Evolutionary conservation across 2,888 invertebrate genomes (phyloP), one percentile per base, ranked within the genome.

Genomic region (Flexamia atlantica): DNA sequence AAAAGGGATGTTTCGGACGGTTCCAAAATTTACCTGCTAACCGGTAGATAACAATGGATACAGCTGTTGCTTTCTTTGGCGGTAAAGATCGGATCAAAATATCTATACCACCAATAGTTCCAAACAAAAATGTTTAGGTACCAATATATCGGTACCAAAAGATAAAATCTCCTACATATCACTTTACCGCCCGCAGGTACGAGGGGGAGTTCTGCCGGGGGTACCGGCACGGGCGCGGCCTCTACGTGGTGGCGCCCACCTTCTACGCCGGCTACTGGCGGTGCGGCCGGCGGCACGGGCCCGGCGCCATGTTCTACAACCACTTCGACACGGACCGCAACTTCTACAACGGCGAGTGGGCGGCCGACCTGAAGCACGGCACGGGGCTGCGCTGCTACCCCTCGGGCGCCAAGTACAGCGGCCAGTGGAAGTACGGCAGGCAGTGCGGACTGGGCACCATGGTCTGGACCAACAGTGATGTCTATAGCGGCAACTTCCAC

Each of bases 381-480:
- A 28, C 50, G 4, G 84, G 84, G 10, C 23, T 53, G 0, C 53
- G 84, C n/a, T 14, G 60, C 42, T 84, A 84, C 32, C 40, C 40
- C 7, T 82, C 82, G 14, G 82, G 84, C 40, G 84, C 82, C 12
- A 74, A 25, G 53, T 84, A 76, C 64, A 36, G 68, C 32, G 84
- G 84, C 57, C 76, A 84, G 14, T 84, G 84, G 84, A 20, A 17
- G 32, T 57, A 46, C 10, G 80, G 72, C 14, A 30, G 14, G 36
- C n/a, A 68, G 28, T 25, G 81, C 72, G 84, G 84, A 28, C 76
- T 72, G 40, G 84, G 84, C 17, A 76, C 76, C 17, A 84, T 84
- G 68, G 64, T 82, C 5, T 84, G 84, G 84, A 81, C 84, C 30
- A 84, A 84, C 64, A 36, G 50, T n/a, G 84, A 84, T 76, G 81